These are phyloP conservation scores for Microhierax caerulescens DNA, from an alignment of 2,797 vertebrate genomes.

Conservation along the genomic window DNA sequence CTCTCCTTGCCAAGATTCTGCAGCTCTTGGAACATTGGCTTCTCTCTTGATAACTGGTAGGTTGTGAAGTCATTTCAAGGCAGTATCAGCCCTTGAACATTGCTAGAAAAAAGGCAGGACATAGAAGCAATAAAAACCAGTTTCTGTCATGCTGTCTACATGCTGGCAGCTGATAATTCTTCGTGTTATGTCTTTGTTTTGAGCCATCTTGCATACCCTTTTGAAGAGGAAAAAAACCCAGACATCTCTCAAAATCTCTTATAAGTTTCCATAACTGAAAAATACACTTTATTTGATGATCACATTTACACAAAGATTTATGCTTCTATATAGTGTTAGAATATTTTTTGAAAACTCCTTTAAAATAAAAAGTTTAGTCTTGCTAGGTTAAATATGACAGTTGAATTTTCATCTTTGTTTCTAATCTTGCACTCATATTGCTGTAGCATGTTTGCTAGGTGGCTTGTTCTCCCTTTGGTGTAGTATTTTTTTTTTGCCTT, in stretches of 20 bases:
- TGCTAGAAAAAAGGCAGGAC: background rate
- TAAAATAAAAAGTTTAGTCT: background rate
- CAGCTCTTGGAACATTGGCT: background rate
- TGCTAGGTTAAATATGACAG: background rate
- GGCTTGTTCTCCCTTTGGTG: conserved; percentile 70
- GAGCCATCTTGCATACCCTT: background rate
- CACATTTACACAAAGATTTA: background rate
- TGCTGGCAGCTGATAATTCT: background rate
- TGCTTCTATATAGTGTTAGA: background rate
- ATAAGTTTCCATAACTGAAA: background rate
- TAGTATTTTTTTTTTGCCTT: conserved; percentile 62
- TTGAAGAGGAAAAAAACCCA: background rate
- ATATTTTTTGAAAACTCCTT: background rate
- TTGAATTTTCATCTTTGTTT: conserved; percentile 25
- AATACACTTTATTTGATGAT: background rate
- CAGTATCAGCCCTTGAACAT: background rate
- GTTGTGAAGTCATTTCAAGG: background rate
- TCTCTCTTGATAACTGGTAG: background rate
- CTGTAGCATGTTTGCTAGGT: conserved; percentile 77
- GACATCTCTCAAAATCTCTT: background rate
- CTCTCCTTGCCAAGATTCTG: conserved; percentile 3
- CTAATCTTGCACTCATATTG: conserved; percentile 46
- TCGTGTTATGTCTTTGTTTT: background rate
- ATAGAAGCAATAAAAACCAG: background rate
- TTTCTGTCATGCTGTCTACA: background rate